Evolutionary conservation across 2,113 vertebrate species (phyloP), one percentile per base, ranked within the genome.

Genomic region (Carettochelys insculpta): DNA sequence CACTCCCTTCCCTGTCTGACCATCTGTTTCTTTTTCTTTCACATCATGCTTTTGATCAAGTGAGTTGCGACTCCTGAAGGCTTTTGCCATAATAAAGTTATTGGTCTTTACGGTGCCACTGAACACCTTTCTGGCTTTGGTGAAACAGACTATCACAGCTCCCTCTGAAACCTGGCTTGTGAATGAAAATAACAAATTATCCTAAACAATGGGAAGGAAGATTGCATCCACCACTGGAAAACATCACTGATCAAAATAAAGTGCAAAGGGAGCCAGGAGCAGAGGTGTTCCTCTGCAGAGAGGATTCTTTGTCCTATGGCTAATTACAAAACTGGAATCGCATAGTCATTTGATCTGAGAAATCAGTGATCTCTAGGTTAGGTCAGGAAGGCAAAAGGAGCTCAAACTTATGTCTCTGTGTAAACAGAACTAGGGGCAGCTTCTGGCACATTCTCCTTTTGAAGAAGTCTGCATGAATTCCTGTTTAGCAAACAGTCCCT

Each of bases 401-500:
- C 10, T 22, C 77, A 29, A 51, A n/a, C n/a, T 38, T 53, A 34
- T 25, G 50, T 27, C 2, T 12, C 50, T 43, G 54, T 34, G 8
- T 31, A 24, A 27, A 17, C 19, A 29, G 19, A 13, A 58, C 25
- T 25, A 43, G 56, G 29, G 54, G 4, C 48, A 54, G 34, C 24
- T 43, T 80, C 45, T 13, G 24, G 31, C 19, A 20, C 20, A 22
- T 22, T 53, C 77, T 27, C 19, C 80, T 65, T 52, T 77, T n/a
- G 34, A 45, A 75, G 24, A 65, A 61, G 45, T 22, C 48, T 65
- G 34, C 29, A 20, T 52, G 73, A 41, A 43, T 20, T 17, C 11
- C 3, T 4, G 9, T 27, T 24, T 24, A 53, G 48, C 34, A 2
- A 16, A 2, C 2, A 0, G 80, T 58, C 56, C 80, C 0, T 1